Evolutionary conservation across 2,113 vertebrate species (phyloP).

Genomic region (Neoarius graeffei): DNA sequence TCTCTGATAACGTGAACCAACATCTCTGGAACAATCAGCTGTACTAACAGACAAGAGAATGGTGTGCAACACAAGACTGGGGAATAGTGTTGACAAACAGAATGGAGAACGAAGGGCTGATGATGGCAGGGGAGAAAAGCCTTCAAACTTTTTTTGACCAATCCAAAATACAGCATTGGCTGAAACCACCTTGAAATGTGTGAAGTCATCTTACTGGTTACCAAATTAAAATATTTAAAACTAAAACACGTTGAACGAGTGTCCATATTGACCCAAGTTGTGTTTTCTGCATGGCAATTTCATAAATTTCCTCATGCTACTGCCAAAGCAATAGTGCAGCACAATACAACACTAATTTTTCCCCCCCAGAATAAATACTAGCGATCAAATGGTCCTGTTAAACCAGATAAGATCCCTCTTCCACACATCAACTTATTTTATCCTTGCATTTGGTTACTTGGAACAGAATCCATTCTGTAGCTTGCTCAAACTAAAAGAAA

Average conservation of each 20-base stretch:
- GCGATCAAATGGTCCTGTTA: neutral
- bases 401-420: neutral
- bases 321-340: conserved; percentile 10
- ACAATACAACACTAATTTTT: neutral
- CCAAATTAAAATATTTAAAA: neutral
- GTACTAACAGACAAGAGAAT: neutral
- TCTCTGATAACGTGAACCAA: neutral
- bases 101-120: neutral
- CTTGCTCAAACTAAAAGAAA: neutral
- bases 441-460: neutral
- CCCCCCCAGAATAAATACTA: neutral
- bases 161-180: neutral
- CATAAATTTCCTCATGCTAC: conserved; percentile 9
- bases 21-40: neutral
- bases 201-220: neutral
- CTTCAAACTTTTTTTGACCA: neutral
- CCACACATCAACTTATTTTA: neutral
- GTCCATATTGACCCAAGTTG: neutral
- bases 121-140: neutral
- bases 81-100: conserved; percentile 1
- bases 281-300: no score
- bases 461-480: neutral
- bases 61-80: neutral
- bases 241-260: neutral
- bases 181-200: neutral